Evolutionary conservation across 2,113 vertebrate genomes (phyloP).

Genomic region (Opisthocomus hoazin): DNA sequence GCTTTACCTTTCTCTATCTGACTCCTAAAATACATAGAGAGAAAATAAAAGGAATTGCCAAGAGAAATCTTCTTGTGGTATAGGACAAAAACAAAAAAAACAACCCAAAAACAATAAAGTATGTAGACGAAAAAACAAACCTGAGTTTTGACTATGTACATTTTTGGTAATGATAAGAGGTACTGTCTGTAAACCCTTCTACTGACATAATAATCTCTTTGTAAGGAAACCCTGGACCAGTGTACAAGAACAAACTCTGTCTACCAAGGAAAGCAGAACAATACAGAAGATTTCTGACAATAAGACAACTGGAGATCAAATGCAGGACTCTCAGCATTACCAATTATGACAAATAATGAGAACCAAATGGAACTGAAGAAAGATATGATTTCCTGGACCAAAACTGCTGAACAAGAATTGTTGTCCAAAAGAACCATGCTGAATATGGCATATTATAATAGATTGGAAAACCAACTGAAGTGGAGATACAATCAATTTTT

Average conservation of each 20-base stretch:
- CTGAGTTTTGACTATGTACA: neutral
- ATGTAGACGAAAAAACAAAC: neutral
- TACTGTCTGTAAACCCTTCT: neutral
- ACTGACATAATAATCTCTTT: neutral
- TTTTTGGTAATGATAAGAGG: neutral
- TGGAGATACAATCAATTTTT: constrained; percentile 34
- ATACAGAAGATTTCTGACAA: neutral
- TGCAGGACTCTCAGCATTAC: neutral
- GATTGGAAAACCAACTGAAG: constrained; percentile 1
- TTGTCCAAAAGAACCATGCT: neutral
- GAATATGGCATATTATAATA: neutral
- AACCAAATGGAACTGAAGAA: neutral
- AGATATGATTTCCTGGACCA: neutral
- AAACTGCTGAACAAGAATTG: constrained; percentile 15
- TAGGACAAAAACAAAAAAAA: neutral
- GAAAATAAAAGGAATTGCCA: neutral
- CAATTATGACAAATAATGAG: neutral
- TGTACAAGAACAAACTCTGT: neutral
- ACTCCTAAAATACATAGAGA: neutral
- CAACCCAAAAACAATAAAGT: neutral
- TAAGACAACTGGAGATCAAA: neutral
- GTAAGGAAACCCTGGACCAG: neutral
- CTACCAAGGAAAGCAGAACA: neutral
- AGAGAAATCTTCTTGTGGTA: neutral
- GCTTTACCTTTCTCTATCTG: neutral